Base-by-base conservation (phyloP, 2,888 invertebrate species). In the Pteria penguin region DNA sequence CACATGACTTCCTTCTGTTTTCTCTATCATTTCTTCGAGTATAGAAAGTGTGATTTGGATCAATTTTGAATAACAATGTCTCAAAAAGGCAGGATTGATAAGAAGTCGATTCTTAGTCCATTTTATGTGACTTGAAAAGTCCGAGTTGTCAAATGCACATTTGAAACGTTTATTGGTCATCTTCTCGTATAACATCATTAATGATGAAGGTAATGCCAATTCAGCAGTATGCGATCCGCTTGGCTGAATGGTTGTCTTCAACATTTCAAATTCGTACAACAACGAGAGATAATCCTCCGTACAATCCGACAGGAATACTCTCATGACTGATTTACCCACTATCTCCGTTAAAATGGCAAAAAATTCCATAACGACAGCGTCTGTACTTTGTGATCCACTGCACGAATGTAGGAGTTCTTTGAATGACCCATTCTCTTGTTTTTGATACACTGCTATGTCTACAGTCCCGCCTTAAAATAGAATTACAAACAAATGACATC, bases 371-470 rank as follows among this genome's bases (percentile, higher is more conserved):
- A 55, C 57, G 2, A 69, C 69, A 27, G 33, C 11, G 11, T 32
- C 57, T 5, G 58, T 36, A 18, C 69, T 60, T 36, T 8, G 36
- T 4, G 69, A 24, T 36, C 57, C 54, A 60, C 69, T 36, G 14
- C n/a, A n/a, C n/a, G 58, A 31, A 2, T 11, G 26, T 45, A 33
- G 26, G 2, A 69, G 14, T 26, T 69, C 58, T 18, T 24, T 60
- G 1, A 69, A 29, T 33, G 22, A 60, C 14, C 26, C 60, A 14
- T 69, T 32, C 14, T 26, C 31, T 36, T 36, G 36, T 14, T 36
- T 69, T 24, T 58, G 18, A 60, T 69, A 36, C 14, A 29, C 69
- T 14, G 31, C 18, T 5, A 69, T 69, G 31, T 69, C 69, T 2
- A 69, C 60, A 14, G 58, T 69, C 14, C 60, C 69, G 18, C 69